Conservation (phyloP, 2,113 vertebrate genomes). For the Phyllopteryx taeniolatus region DNA sequence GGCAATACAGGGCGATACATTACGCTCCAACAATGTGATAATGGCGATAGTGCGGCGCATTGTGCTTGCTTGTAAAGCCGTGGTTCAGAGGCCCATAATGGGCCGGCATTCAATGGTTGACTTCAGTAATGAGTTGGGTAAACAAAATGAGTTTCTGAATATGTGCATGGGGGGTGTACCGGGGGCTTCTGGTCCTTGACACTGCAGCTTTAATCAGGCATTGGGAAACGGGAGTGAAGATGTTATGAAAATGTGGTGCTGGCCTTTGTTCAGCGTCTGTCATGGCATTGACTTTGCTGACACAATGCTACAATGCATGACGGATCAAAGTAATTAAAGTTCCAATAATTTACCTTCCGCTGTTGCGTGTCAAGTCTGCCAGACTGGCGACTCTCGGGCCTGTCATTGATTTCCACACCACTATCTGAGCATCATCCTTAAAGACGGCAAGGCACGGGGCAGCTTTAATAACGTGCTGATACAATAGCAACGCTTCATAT, state of each 20-base stretch:
- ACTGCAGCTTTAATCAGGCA: constrained; percentile 81
- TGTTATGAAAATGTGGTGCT: constrained; percentile 79
- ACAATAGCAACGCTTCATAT: constrained; percentile 61
- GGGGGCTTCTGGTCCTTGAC: constrained; percentile 32
- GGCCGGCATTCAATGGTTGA: constrained; percentile 58
- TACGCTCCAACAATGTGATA: constrained; percentile 67
- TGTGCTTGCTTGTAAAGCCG: constrained; percentile 69
- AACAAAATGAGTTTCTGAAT: constrained; percentile 73
- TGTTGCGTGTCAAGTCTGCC: constrained; percentile 82
- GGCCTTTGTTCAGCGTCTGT: constrained; percentile 85
- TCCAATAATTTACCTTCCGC: constrained; percentile 93
- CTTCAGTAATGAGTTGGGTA: constrained; percentile 70
- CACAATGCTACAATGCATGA: constrained; percentile 88
- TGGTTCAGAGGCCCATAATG: constrained; percentile 61
- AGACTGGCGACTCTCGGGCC: constrained; percentile 76
- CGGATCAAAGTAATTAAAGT: constrained; percentile 96
- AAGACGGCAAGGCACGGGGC: constrained; percentile 43
- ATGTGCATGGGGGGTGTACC: constrained; percentile 24
- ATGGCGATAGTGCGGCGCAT: constrained; percentile 59
- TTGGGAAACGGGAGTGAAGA: constrained; percentile 79
- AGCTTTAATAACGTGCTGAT: constrained; percentile 69
- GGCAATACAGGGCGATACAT: constrained; percentile 55
- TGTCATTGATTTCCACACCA: constrained; percentile 71
- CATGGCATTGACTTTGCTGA: constrained; percentile 83
- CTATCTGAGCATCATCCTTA: constrained; percentile 68